Conservation (phyloP, 1,140 invertebrate genomes). For the Drosophila littoralis region DNA sequence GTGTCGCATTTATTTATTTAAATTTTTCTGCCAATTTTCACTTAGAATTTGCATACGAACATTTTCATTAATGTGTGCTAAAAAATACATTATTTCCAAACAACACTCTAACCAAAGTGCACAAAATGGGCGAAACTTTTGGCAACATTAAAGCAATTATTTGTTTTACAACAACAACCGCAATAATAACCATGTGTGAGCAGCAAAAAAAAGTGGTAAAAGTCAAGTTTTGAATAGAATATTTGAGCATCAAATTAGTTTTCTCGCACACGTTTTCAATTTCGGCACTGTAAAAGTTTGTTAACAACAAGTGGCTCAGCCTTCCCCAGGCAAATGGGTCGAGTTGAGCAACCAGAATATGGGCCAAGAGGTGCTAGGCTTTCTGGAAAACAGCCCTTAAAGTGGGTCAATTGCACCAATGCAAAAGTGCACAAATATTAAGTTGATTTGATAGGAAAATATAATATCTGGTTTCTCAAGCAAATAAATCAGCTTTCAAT, state of each 20-base stretch:
- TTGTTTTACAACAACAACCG: conserved; percentile 28
- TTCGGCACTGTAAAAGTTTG: conserved; percentile 69
- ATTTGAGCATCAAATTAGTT: conserved; percentile 78
- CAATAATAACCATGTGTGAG: conserved; percentile 1
- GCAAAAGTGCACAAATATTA: not conserved
- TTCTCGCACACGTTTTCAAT: conserved; percentile 76
- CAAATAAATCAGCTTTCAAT: not conserved
- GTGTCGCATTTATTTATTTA: conserved; percentile 59
- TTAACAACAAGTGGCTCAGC: conserved; percentile 1
- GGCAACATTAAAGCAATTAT: conserved; percentile 53
- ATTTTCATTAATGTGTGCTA: conserved; percentile 26
- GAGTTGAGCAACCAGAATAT: conserved; percentile 7
- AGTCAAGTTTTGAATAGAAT: conserved; percentile 42
- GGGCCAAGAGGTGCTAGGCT: conserved; percentile 5
- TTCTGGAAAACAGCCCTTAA: not conserved
- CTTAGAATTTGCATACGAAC: conserved; percentile 64
- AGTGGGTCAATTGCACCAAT: conserved; percentile 22
- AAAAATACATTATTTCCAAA: conserved; percentile 7
- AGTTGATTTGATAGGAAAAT: conserved; percentile 6
- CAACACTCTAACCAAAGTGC: conserved; percentile 16
- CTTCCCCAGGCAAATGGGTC: not conserved
- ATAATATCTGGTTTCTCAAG: not conserved
- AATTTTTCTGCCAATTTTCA: conserved; percentile 52
- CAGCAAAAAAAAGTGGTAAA: not conserved
- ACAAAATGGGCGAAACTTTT: conserved; percentile 24